Evolutionary conservation across 1,140 invertebrate genomes (phyloP), one percentile per base, ranked within the genome.

Genomic region (Lordiphosa mommai): DNA sequence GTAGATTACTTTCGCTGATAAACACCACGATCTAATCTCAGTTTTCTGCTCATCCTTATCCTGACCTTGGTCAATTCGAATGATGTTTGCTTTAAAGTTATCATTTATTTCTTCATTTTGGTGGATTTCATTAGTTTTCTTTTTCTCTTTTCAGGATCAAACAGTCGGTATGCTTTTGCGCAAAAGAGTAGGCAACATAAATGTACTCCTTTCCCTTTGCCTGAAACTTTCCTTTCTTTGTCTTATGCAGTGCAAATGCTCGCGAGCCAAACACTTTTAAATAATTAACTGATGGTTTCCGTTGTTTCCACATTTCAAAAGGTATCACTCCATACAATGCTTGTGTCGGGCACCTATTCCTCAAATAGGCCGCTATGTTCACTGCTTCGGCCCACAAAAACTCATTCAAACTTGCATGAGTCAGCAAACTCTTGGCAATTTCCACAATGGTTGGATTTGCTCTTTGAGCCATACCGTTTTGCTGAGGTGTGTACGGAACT

Each of bases 241-340:
- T 12, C 14, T 17, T 50, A 20, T 37, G 16, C 47, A 50, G 23
- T 10, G 47, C 33, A 23, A 37, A 50, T n/a, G 10, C 34, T 3
- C 48, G 17, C 6, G 16, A 51, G 9, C 48, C 20, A 38, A 37
- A 51, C n/a, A 51, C 34, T 51, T 23, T 29, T 23, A 48, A 7
- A 13, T 38, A 12, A 12, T 38, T 17, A 8, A 38, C 14, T 4
- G 36, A 38, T 9, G 14, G 36, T n/a, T 16, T 8, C 12, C 36
- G 14, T 1, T 9, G 3, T 38, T 38, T 38, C 36, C 36, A 38
- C 14, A 17, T 16, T 38, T 38, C 13, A 2, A 38, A 38, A 16
- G 13, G 36, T 17, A 12, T 38, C 7, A 14, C 6, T 37, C 33
- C 9, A 34, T 34, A 8, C n/a, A 34, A 34, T 17, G 33, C 33